A percentile compares a stretch with the other conserved stretches of the same genome.
Conservation (phyloP, 2,888 invertebrate species). For the Tillus elongatus region DNA sequence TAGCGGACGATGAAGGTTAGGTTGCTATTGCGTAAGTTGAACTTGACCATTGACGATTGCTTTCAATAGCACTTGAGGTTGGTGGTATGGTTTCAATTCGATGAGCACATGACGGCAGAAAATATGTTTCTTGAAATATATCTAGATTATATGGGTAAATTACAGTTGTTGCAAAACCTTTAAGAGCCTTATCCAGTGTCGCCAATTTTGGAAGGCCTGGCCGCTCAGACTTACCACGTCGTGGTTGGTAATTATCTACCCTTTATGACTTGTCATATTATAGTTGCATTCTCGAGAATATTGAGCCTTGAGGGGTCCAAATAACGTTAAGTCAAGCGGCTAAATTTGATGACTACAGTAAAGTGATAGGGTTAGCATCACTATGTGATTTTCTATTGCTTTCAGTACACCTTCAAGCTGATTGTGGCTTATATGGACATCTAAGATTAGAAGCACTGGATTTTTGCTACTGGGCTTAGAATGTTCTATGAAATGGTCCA, state of each 20-base stretch:
- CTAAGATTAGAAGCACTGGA: conserved; percentile 9
- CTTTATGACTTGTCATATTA: conserved; percentile 3
- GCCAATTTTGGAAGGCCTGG: conserved; percentile 10
- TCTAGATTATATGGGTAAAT: conserved; percentile 2
- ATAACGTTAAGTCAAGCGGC: neutral
- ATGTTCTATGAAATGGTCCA: conserved; percentile 9
- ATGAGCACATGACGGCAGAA: neutral
- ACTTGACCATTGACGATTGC: too few relatives aligned
- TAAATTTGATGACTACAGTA: conserved; percentile 20
- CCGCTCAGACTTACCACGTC: conserved; percentile 6
- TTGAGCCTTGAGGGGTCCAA: neutral
- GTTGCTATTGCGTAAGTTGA: too few relatives aligned
- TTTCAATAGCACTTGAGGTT: too few relatives aligned
- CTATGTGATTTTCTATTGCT: conserved; percentile 16
- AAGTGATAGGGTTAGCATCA: conserved; percentile 21
- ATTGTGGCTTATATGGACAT: conserved; percentile 8
- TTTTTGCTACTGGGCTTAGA: conserved; percentile 7
- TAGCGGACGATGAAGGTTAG: too few relatives aligned
- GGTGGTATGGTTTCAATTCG: too few relatives aligned
- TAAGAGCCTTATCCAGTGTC: conserved; percentile 10
- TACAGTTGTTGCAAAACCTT: conserved; percentile 1
- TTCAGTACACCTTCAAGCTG: conserved; percentile 7
- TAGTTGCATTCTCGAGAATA: conserved; percentile 3
- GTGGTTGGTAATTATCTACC: neutral
- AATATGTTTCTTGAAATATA: neutral